These are phyloP conservation scores for Oligia fasciuncula DNA, from an alignment of 2,888 invertebrate species.

Conservation along the genomic window DNA sequence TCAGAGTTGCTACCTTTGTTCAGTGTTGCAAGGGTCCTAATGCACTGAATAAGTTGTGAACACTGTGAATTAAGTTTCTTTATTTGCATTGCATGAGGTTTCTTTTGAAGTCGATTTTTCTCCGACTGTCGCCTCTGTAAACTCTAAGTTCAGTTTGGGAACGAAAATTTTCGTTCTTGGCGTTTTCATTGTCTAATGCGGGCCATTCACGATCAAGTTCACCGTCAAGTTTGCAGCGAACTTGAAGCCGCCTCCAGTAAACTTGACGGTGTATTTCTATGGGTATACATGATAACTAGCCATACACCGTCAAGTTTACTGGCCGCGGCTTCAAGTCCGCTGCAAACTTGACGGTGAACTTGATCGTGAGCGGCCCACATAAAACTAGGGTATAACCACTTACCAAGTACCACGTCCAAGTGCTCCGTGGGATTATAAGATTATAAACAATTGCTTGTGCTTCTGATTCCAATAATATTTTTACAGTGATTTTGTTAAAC, in stretches of 20 bases:
- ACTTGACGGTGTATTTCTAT: too few relatives aligned
- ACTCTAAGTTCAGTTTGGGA: constrained; percentile 39
- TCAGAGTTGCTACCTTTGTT: constrained; percentile 47
- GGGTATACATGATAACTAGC: too few relatives aligned
- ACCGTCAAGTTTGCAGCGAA: too few relatives aligned
- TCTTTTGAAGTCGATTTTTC: constrained; percentile 53
- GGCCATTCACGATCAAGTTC: too few relatives aligned
- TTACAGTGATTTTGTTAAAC: not conserved
- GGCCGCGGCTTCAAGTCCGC: too few relatives aligned
- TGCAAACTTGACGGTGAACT: too few relatives aligned
- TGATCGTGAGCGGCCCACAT: too few relatives aligned
- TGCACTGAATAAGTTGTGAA: constrained; percentile 63
- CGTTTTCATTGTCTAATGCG: constrained; percentile 9
- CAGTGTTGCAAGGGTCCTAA: constrained; percentile 42
- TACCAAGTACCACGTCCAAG: not conserved
- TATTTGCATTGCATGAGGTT: constrained; percentile 62
- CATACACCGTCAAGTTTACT: too few relatives aligned
- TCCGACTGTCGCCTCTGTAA: constrained; percentile 3
- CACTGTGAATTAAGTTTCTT: constrained; percentile 57
- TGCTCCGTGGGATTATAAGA: not conserved
- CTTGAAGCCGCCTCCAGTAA: too few relatives aligned
- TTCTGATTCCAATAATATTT: constrained; percentile 10
- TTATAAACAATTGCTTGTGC: not conserved
- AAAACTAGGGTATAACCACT: constrained; percentile 16
- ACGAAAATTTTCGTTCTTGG: constrained; percentile 20